These are phyloP conservation scores for Bungarus multicinctus DNA, from an alignment of 2,113 vertebrate species.

Conservation along the genomic window DNA sequence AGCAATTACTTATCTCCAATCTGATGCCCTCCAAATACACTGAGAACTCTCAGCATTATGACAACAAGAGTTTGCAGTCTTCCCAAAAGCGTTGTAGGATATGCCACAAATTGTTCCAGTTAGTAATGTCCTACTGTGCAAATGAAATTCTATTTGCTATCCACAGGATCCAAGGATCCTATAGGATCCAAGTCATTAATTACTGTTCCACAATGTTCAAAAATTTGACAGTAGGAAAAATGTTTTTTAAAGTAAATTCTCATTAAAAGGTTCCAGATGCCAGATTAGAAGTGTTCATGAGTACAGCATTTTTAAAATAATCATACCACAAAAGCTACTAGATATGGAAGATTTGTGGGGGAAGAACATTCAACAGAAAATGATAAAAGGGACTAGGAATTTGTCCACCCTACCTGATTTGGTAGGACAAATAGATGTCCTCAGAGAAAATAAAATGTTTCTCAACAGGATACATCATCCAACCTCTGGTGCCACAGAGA, in stretches of 20 bases:
- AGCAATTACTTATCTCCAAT: neutral
- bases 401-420: neutral
- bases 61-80: neutral
- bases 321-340: neutral
- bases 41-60: neutral
- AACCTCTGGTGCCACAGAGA: neutral
- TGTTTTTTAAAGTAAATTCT: neutral
- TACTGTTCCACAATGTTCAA: neutral
- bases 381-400: neutral
- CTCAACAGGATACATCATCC: neutral
- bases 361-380: neutral
- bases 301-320: neutral
- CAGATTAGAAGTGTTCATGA: neutral
- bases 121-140: neutral
- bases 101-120: neutral
- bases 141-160: neutral
- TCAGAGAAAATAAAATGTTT: neutral
- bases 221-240: neutral
- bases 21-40: neutral
- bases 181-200: neutral
- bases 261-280: neutral
- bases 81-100: neutral
- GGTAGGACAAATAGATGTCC: neutral
- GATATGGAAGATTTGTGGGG: neutral
- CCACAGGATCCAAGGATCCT: no score